Percentiles rank a stretch among this genome's conserved stretches.
Conservation (phyloP, 1,140 invertebrate genomes). For the Drosophila melanica region DNA sequence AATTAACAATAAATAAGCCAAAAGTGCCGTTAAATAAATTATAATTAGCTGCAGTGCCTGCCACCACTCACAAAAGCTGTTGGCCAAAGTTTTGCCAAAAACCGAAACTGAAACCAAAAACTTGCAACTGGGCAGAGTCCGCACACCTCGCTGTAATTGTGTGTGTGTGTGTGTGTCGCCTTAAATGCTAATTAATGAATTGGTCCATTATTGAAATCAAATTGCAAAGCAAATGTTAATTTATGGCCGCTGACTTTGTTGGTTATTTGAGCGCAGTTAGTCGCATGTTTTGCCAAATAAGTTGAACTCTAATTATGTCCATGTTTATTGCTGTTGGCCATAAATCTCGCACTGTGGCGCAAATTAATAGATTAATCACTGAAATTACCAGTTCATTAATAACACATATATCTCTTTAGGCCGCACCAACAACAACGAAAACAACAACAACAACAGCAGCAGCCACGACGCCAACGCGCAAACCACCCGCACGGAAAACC, state of each 20-base stretch:
- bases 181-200: constrained; percentile 79
- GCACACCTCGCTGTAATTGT: constrained; percentile 12
- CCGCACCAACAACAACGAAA: constrained; percentile 33
- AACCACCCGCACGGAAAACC: constrained; percentile 63
- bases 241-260: constrained; percentile 54
- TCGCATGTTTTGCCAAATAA: constrained; percentile 71
- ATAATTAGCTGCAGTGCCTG: constrained; percentile 53
- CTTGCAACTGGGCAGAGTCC: constrained; percentile 50
- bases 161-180: constrained; percentile 18
- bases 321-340: constrained; percentile 47
- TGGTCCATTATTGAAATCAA: constrained; percentile 78
- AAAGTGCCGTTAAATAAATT: constrained; percentile 54
- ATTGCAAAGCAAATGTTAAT: constrained; percentile 65
- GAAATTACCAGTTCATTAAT: constrained; percentile 78
- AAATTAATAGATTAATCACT: constrained; percentile 80
- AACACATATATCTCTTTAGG: constrained; percentile 47
- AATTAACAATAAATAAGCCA: constrained; percentile 59
- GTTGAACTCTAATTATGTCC: constrained; percentile 65
- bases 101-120: constrained; percentile 42
- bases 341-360: constrained; percentile 57
- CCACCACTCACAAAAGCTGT: constrained; percentile 32
- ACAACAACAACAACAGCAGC: constrained; percentile 9
- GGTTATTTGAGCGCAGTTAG: constrained; percentile 51
- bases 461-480: constrained; percentile 59
- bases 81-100: constrained; percentile 45